A percentile compares a stretch with the other conserved stretches of the same genome.
phyloP scores from a whole-genome alignment of 2,797 vertebrate species.

The Anguilla obscura region DNA sequence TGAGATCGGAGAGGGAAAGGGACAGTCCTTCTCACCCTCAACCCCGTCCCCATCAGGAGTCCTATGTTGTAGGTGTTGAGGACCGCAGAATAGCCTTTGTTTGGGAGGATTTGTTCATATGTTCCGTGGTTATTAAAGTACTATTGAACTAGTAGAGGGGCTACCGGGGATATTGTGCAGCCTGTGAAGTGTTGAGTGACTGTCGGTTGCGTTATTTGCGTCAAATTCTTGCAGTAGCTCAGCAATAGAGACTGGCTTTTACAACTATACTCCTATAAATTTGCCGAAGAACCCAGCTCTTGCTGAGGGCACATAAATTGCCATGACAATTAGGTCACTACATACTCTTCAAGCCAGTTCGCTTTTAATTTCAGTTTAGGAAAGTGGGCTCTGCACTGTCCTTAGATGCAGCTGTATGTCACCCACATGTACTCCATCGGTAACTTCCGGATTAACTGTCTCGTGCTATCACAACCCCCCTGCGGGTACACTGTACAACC shows the following conservation, averaged over 20 bases:
- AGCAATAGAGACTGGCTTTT: not conserved
- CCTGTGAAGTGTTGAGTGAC: not conserved
- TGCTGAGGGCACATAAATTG: not conserved
- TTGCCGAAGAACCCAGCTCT: not conserved
- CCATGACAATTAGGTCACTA: not conserved
- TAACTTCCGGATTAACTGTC: not conserved
- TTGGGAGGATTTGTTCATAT: not conserved
- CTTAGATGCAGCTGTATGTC: not conserved
- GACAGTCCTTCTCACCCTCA: not conserved
- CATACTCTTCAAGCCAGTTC: not conserved
- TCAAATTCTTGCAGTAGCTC: not conserved
- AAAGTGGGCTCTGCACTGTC: not conserved
- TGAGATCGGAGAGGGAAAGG: constrained; percentile 28
- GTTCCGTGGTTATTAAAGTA: not conserved
- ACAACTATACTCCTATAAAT: not conserved
- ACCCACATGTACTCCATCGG: not conserved
- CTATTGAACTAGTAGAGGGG: not conserved
- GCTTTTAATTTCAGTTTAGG: not conserved
- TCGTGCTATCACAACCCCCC: not conserved
- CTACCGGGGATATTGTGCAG: not conserved
- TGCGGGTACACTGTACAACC: not conserved
- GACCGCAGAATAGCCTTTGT: not conserved
- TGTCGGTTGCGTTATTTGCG: not conserved
- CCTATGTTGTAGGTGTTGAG: not conserved
- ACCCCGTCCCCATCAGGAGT: not conserved